Conservation (phyloP, 2,113 vertebrate genomes). For the Carassius gibelio region DNA sequence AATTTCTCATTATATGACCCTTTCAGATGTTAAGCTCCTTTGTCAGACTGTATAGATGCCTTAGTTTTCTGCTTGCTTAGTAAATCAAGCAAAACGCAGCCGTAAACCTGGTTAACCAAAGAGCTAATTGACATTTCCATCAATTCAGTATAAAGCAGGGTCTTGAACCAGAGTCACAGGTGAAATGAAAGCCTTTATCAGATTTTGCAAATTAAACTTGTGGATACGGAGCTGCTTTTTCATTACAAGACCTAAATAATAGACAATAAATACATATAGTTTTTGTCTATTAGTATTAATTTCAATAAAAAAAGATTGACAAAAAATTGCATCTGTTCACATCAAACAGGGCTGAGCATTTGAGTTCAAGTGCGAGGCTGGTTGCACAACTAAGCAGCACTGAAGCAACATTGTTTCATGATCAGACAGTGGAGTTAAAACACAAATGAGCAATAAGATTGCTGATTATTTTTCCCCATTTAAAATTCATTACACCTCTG, state of each 20-base stretch:
- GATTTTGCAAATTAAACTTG: not conserved
- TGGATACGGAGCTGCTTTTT: not conserved
- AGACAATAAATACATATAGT: not conserved
- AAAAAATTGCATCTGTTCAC: slow-evolving; percentile 6
- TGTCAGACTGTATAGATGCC: not conserved
- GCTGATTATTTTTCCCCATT: slow-evolving; percentile 58
- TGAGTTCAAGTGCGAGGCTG: not conserved
- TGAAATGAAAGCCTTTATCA: not conserved
- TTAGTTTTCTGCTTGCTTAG: not conserved
- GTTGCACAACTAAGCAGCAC: slow-evolving; percentile 5
- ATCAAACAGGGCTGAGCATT: slow-evolving; percentile 8
- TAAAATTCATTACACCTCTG: slow-evolving; percentile 60
- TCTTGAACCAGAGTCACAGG: slow-evolving; percentile 15
- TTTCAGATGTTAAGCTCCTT: not conserved
- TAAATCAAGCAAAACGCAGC: not conserved
- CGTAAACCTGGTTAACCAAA: not conserved
- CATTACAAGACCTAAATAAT: slow-evolving; percentile 18
- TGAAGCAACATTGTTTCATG: slow-evolving; percentile 44
- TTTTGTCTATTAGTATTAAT: slow-evolving; percentile 40
- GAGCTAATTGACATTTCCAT: not conserved
- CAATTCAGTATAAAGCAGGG: not conserved
- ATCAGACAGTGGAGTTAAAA: slow-evolving; percentile 49
- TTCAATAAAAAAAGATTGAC: slow-evolving; percentile 23
- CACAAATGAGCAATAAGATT: slow-evolving; percentile 59
- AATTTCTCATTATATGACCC: not conserved